Evolutionary conservation across 2,797 vertebrate genomes (phyloP).

Genomic region (Coregonus sp.): DNA sequence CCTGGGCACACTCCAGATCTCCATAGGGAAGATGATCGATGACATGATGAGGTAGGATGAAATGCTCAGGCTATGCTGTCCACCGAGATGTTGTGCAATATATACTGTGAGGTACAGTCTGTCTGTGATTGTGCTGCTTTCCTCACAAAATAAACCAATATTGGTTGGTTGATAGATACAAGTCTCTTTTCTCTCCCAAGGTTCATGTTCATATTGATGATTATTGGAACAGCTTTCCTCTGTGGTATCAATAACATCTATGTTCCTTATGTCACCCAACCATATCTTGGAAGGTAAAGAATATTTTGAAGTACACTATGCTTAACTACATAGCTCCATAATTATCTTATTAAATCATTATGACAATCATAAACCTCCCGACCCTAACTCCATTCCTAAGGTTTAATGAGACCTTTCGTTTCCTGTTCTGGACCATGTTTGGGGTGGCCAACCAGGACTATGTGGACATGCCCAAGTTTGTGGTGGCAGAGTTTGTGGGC

Average conservation of each 20-base stretch:
- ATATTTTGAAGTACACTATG: background rate
- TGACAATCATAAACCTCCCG: background rate
- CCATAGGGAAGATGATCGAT: slow-evolving; percentile 92
- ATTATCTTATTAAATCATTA: background rate
- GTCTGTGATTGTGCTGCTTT: background rate
- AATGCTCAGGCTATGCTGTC: background rate
- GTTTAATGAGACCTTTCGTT: slow-evolving; percentile 89
- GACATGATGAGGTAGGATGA: slow-evolving; percentile 86
- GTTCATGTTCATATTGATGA: slow-evolving; percentile 94
- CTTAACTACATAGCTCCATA: background rate
- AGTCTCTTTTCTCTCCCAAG: slow-evolving; percentile 55
- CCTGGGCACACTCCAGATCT: slow-evolving; percentile 90
- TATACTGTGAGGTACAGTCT: background rate
- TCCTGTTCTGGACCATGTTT: slow-evolving; percentile 95
- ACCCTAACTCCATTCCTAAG: slow-evolving; percentile 52
- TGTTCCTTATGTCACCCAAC: slow-evolving; percentile 82
- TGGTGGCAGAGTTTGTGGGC: slow-evolving; percentile 83
- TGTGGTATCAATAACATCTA: slow-evolving; percentile 93
- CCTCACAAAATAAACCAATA: background rate
- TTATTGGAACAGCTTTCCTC: slow-evolving; percentile 90
- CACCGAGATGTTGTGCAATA: background rate
- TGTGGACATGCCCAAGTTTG: slow-evolving; percentile 84
- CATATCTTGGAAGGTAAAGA: slow-evolving; percentile 83
- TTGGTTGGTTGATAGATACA: background rate
- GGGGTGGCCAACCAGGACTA: slow-evolving; percentile 84